Conservation (phyloP, 64 coral and sea anemone genomes). For the Catalaphyllia jardinei region DNA sequence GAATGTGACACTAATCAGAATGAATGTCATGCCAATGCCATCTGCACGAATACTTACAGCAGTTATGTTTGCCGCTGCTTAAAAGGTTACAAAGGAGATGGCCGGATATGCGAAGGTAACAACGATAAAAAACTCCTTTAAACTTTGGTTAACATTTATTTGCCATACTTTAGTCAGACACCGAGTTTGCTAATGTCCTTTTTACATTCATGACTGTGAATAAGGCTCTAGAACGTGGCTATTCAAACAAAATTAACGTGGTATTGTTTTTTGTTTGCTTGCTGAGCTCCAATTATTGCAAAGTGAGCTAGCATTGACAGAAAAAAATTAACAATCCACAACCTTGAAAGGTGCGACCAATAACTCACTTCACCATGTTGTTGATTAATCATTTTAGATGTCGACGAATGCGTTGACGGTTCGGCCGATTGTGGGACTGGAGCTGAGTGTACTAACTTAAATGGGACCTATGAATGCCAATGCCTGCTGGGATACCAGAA, state of each 20-base stretch:
- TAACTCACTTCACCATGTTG: not conserved
- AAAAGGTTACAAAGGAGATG: slow-evolving; percentile 13
- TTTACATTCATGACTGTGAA: too few relatives aligned
- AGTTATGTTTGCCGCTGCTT: slow-evolving; percentile 25
- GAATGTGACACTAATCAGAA: too few relatives aligned
- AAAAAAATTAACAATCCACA: too few relatives aligned
- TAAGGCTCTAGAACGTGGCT: too few relatives aligned
- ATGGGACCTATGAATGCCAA: not conserved
- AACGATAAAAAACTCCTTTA: too few relatives aligned
- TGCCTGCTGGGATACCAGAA: not conserved
- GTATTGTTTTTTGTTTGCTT: too few relatives aligned
- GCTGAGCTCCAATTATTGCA: too few relatives aligned
- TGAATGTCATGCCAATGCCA: too few relatives aligned
- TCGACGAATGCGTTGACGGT: slow-evolving; percentile 9
- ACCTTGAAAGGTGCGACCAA: not conserved
- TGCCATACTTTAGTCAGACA: too few relatives aligned
- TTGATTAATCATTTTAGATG: slow-evolving; percentile 1
- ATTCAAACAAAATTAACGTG: not conserved
- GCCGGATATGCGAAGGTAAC: slow-evolving; percentile 31
- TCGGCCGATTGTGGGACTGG: not conserved
- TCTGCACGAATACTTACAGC: not conserved
- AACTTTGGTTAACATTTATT: too few relatives aligned
- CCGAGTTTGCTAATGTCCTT: too few relatives aligned
- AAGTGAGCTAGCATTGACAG: too few relatives aligned
- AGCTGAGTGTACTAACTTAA: not conserved